Evolutionary conservation across 2,888 invertebrate genomes (phyloP).

Genomic region (Trichopria drosophilae): DNA sequence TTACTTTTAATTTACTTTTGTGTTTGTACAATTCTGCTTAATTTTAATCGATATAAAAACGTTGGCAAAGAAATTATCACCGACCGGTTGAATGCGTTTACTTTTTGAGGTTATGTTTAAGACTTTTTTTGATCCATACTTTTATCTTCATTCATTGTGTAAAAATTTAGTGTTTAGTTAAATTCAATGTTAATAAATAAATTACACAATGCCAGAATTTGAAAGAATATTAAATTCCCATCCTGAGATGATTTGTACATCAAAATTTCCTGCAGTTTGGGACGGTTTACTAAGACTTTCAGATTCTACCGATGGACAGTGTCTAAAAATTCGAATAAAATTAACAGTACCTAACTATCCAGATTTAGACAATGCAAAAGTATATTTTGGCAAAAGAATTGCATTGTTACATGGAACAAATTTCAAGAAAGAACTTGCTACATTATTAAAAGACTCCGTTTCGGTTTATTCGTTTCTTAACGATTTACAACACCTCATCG

Average conservation of each 20-base stretch:
- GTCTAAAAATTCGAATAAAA: slow-evolving; percentile 44
- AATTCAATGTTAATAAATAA: no score
- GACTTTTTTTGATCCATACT: no score
- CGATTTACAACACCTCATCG: slow-evolving; percentile 42
- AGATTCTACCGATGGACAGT: slow-evolving; percentile 23
- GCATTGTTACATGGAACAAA: slow-evolving; percentile 34
- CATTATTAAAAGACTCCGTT: slow-evolving; percentile 34
- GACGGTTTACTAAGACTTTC: slow-evolving; percentile 45
- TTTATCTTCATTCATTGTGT: no score
- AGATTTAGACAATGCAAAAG: slow-evolving; percentile 34
- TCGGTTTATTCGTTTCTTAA: slow-evolving; percentile 46
- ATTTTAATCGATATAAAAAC: no score
- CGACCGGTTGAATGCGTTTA: no score
- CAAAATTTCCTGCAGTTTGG: slow-evolving; percentile 46
- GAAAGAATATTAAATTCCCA: slow-evolving; percentile 43
- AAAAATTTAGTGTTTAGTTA: no score
- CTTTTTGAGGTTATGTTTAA: no score
- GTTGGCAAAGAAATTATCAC: no score
- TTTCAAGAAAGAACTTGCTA: slow-evolving; percentile 38
- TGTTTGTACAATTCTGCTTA: no score
- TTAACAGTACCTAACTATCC: slow-evolving; percentile 49
- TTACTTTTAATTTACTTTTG: no score
- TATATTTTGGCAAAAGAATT: slow-evolving; percentile 46
- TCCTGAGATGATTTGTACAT: slow-evolving; percentile 48
- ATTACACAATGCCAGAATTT: slow-evolving; percentile 38